Evolutionary conservation across 2,888 invertebrate species (phyloP), one percentile per base, ranked within the genome.

Genomic region (Ptilodon capucinus): DNA sequence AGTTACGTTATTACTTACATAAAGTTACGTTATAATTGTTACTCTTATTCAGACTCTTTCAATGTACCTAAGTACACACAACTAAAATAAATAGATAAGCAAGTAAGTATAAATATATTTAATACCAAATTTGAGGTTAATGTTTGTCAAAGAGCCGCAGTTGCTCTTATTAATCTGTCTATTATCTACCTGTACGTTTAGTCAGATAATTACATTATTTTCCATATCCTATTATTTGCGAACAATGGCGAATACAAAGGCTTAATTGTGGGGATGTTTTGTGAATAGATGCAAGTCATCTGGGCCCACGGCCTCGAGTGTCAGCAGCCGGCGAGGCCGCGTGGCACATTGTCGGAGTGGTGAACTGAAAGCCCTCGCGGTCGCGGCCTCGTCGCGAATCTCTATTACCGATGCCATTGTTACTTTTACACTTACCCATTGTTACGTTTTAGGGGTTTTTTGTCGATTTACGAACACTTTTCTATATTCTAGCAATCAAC

Each of bases 321-420:
- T 42, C 55, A 56, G 64, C 58, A 57, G 57, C 50, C 62, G 57
- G 48, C 65, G 65, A 70, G 71, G 73, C 55, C 63, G 53, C 54
- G 51, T 48, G 53, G 49, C 57, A 32, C 57, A 51, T 53, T 56
- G 48, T 56, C 25, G 44, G 59, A 60, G 59, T 57, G 40, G 44
- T 60, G 44, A 61, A 55, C 63, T 45, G 42, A 48, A 45, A 52
- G 50, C 60, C 57, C 54, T 60, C 57, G 51, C 42, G 44, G 23
- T 39, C 50, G 43, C 44, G 64, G 55, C 49, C 61, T 60, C 47
- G 50, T 52, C 42, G 21, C 45, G 38, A 59, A 63, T 48, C 60
- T 40, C 51, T 53, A 53, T 55, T 55, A 63, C 46, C 46, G 35
- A 16, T 16, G 46, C 55, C 34, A 54, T 63, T 59, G 57, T 66